phyloP scores from a whole-genome alignment of 2,797 vertebrate genomes.

The Rhabdomys pumilio region DNA sequence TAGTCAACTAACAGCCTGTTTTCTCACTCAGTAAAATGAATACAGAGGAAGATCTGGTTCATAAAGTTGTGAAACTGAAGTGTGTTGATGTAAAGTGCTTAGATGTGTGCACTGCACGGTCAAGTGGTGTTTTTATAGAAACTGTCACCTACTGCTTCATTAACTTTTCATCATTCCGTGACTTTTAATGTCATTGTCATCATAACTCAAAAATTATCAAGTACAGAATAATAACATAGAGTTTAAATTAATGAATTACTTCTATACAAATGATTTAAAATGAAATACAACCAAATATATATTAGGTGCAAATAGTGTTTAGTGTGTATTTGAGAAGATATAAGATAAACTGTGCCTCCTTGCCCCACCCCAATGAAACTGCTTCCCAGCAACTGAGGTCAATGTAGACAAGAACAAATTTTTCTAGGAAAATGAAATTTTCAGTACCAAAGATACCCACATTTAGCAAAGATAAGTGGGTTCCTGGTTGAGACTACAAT shows the following conservation, averaged over 20 bases:
- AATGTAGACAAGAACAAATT: not conserved
- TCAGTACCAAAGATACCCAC: not conserved
- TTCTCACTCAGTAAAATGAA: slow-evolving; percentile 12
- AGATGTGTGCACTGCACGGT: not conserved
- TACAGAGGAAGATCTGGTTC: not conserved
- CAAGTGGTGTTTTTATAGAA: not conserved
- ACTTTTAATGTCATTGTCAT: not conserved
- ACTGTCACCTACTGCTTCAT: not conserved
- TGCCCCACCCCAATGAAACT: not conserved
- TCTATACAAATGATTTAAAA: slow-evolving; percentile 46
- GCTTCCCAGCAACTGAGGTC: not conserved
- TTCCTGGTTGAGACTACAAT: not conserved
- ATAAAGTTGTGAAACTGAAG: slow-evolving; percentile 11
- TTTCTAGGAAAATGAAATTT: not conserved
- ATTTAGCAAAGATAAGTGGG: not conserved
- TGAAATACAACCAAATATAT: not conserved
- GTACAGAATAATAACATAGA: not conserved
- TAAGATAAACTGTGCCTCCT: not conserved
- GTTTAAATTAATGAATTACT: slow-evolving; percentile 5
- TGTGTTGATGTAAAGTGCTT: not conserved
- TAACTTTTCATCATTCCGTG: slow-evolving; percentile 34
- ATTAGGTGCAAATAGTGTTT: not conserved
- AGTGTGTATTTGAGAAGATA: not conserved
- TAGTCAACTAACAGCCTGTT: not conserved
- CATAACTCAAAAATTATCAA: not conserved